phyloP scores from a whole-genome alignment of 2,113 vertebrate genomes.

The Mormoops blainvillei region DNA sequence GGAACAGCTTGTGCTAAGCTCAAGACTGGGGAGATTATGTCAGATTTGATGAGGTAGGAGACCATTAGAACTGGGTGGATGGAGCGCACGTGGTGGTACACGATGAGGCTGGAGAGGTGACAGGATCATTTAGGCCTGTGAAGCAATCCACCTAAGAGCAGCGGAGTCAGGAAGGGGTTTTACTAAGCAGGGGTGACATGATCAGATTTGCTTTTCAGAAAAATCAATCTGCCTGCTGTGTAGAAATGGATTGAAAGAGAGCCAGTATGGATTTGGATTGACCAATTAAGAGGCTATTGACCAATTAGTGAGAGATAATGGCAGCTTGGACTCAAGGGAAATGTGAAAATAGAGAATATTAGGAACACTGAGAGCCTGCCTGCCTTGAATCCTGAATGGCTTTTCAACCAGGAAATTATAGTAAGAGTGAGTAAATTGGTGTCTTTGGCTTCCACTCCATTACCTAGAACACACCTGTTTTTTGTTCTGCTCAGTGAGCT shows the following conservation, averaged over 20 bases:
- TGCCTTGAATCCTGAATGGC: background rate
- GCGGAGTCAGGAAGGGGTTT: background rate
- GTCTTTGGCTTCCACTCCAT: background rate
- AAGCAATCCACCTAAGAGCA: background rate
- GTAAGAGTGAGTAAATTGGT: background rate
- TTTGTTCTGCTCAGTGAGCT: background rate
- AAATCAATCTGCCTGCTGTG: background rate
- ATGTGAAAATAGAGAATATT: background rate
- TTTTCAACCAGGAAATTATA: background rate
- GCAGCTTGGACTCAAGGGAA: background rate
- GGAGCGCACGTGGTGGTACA: too few relatives aligned
- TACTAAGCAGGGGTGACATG: background rate
- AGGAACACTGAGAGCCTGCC: background rate
- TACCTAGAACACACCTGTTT: background rate
- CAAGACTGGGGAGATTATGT: background rate
- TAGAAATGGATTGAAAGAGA: background rate
- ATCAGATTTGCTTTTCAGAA: background rate
- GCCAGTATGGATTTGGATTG: background rate
- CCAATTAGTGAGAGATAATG: background rate
- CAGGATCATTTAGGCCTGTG: accelerated
- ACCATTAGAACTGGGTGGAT: background rate
- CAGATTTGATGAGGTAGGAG: background rate
- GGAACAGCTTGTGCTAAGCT: background rate
- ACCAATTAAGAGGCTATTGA: background rate
- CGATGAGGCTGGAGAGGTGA: background rate